Conservation (phyloP, 2,888 invertebrate genomes). For the Noctuana brunneofusca region DNA sequence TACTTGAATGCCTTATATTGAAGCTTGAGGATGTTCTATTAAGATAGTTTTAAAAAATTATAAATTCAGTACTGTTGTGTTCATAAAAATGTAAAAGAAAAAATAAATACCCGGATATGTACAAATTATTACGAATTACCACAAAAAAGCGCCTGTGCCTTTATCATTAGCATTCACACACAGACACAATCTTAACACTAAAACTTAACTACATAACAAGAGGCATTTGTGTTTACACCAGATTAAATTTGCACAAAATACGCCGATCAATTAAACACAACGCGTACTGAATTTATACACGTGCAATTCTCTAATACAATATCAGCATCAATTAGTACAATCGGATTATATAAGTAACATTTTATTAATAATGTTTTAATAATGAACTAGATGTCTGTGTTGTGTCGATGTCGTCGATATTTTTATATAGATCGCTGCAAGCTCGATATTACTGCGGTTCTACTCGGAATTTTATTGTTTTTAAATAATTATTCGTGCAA, state of each 20-base stretch:
- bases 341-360: conserved; percentile 25
- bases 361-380: conserved; percentile 26
- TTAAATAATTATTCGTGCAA: conserved; percentile 14
- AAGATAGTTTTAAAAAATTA: conserved; percentile 23
- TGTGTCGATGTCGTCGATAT: conserved; percentile 42
- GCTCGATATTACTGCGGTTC: conserved; percentile 39
- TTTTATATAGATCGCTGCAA: conserved; percentile 47
- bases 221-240: too few species aligned
- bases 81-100: not conserved
- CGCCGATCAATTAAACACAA: not conserved
- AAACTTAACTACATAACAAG: too few species aligned
- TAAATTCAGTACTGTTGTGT: conserved; percentile 28
- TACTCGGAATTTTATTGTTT: not conserved
- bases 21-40: conserved; percentile 23
- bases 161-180: too few species aligned
- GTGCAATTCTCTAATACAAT: conserved; percentile 40
- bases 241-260: too few species aligned
- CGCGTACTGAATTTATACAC: conserved; percentile 29
- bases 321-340: conserved; percentile 37
- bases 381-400: conserved; percentile 39
- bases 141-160: not conserved
- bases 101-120: not conserved
- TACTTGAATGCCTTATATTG: conserved; percentile 31
- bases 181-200: too few species aligned
- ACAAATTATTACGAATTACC: too few species aligned